Percentiles rank a stretch among this genome's conserved stretches.
These are phyloP conservation scores for Pseudopleuronectes americanus DNA, from an alignment of 2,797 vertebrate genomes.

Conservation along the genomic window DNA sequence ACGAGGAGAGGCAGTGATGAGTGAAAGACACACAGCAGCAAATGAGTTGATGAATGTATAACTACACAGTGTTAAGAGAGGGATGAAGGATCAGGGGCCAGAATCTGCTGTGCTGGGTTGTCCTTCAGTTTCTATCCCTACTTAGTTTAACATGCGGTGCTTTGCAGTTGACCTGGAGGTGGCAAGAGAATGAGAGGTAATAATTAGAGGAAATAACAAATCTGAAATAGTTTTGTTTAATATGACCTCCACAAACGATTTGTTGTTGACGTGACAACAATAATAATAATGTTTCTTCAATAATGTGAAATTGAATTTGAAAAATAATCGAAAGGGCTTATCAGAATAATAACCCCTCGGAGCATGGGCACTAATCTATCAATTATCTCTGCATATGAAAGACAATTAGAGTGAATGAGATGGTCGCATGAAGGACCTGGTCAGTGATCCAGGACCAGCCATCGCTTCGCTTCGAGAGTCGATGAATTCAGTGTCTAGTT, in stretches of 20 bases:
- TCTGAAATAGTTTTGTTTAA: background rate
- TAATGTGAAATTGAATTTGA: slow-evolving; percentile 19
- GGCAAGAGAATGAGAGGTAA: background rate
- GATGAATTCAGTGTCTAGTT: slow-evolving; percentile 42
- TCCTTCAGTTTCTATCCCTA: slow-evolving; percentile 8
- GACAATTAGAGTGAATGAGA: slow-evolving; percentile 60
- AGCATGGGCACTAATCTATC: slow-evolving; percentile 36
- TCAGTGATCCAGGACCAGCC: slow-evolving; percentile 59
- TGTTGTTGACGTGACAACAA: background rate
- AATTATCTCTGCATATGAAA: slow-evolving; percentile 32
- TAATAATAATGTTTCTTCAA: slow-evolving; percentile 10
- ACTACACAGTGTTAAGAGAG: slow-evolving; percentile 26
- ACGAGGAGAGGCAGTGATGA: slow-evolving; percentile 24
- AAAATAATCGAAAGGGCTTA: slow-evolving; percentile 4
- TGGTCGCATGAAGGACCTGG: slow-evolving; percentile 46
- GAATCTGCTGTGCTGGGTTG: background rate
- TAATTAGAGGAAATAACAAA: background rate
- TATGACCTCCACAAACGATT: background rate
- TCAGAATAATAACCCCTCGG: slow-evolving; percentile 11
- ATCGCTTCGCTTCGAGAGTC: slow-evolving; percentile 29
- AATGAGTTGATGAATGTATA: slow-evolving; percentile 26
- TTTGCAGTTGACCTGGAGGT: slow-evolving; percentile 5
- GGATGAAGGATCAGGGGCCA: slow-evolving; percentile 15
- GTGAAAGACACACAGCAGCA: slow-evolving; percentile 30
- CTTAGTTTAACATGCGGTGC: background rate